These are phyloP conservation scores for Pipistrellus nathusii DNA, from an alignment of 2,797 vertebrate genomes.

Conservation along the genomic window DNA sequence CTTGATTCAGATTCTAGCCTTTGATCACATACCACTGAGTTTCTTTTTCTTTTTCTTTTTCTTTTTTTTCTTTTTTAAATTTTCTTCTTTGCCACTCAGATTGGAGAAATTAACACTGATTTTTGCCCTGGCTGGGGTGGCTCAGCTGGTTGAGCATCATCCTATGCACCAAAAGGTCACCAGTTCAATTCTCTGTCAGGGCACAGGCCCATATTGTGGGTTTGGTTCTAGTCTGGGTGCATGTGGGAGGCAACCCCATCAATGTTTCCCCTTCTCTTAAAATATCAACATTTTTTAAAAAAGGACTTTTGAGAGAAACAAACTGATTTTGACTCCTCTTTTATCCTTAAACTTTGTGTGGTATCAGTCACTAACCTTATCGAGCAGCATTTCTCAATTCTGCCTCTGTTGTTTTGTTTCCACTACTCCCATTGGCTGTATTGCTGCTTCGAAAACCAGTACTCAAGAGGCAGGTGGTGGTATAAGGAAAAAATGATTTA, in stretches of 20 bases:
- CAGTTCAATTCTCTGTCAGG: not conserved
- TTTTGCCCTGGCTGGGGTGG: not conserved
- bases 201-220: not conserved
- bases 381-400: not conserved
- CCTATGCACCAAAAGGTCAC: not conserved
- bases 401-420: not conserved
- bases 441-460: not conserved
- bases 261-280: not conserved
- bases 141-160: not conserved
- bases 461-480: not conserved
- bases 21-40: not conserved
- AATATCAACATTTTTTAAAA: not conserved
- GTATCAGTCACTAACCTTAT: not conserved
- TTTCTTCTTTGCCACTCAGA: slow-evolving; percentile 2
- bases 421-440: not conserved
- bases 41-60: slow-evolving; percentile 19
- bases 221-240: not conserved
- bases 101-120: slow-evolving; percentile 11
- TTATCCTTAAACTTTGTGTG: not conserved
- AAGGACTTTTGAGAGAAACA: not conserved
- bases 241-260: not conserved
- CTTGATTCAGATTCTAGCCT: slow-evolving; percentile 7
- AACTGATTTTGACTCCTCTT: not conserved
- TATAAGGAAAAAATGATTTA: not conserved
- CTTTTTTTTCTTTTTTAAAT: no score